Evolutionary conservation across 1,140 invertebrate species (phyloP), one percentile per base, ranked within the genome.

Genomic region (Atta colombica): DNA sequence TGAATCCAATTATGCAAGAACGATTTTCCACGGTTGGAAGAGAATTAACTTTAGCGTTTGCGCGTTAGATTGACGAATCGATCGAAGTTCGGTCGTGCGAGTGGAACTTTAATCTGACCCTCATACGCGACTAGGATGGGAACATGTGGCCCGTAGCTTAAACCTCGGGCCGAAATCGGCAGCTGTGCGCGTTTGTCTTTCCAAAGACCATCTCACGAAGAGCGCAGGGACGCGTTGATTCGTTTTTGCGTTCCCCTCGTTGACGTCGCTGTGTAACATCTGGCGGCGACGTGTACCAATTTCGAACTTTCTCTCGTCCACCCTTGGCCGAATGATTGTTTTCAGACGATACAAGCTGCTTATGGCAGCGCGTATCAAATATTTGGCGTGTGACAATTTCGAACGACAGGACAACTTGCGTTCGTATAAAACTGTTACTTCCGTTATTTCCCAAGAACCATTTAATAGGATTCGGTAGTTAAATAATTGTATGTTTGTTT

Each of bases 201-300:
- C 63, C 61, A 18, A 35, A 68, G 28, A 35, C 61, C 77, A 68
- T 82, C 87, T 60, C 84, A 63, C 75, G 69, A 58, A 39, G 55
- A 61, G 68, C 35, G 55, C 10, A 35, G 87, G 71, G 71, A 82
- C 63, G 85, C 63, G 85, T 60, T 31, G 85, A 63, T 51, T 69
- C 63, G 80, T 90, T 90, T 90, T 90, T 90, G 75, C 65, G 75
- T 88, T 72, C 88, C 66, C 71, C 63, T 60, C 69, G 65, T 77
- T 74, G 84, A 81, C 71, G 84, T 55, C 72, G 63, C 88, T 71
- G 75, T 85, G 88, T 89, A 89, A 90, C 88, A 90, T 90, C 88
- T 90, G 88, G 84, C 88, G 60, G 63, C 39, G 88, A 90, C 88
- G 88, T 87, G 88, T 77, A 89, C 84, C 88, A 90, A 90, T 90